Percentiles rank a stretch among this genome's conserved stretches.
phyloP scores from a whole-genome alignment of 1,140 invertebrate genomes.

The Helicoverpa armigera region DNA sequence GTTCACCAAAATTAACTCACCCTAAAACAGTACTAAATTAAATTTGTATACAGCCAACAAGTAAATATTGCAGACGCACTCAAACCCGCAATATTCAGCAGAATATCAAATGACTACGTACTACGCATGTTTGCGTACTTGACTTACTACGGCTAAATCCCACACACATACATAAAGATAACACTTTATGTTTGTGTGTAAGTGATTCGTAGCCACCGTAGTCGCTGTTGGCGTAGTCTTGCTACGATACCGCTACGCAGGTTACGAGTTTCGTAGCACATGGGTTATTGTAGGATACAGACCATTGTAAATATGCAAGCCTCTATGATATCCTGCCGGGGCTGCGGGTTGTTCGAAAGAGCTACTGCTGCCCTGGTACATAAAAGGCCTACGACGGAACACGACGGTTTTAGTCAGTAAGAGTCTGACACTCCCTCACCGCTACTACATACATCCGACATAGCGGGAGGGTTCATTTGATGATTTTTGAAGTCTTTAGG shows the following conservation, averaged over 20 bases:
- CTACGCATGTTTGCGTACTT: conserved; percentile 2
- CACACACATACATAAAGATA: background rate
- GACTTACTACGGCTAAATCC: conserved; percentile 3
- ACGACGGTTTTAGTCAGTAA: too few species aligned
- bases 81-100: background rate
- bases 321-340: too few species aligned
- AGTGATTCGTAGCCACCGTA: too few species aligned
- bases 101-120: conserved; percentile 10
- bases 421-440: too few species aligned
- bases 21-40: background rate
- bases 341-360: too few species aligned
- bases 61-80: conserved; percentile 12
- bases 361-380: too few species aligned
- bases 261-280: background rate
- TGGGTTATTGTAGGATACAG: background rate
- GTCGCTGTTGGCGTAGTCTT: conserved; percentile 3
- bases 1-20: background rate
- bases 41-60: background rate
- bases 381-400: too few species aligned
- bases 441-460: too few species aligned
- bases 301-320: too few species aligned
- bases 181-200: background rate
- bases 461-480: too few species aligned
- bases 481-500: too few species aligned
- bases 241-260: background rate